Evolutionary conservation across 2,888 invertebrate genomes (phyloP).

Genomic region (Lasioglossum malachurum): DNA sequence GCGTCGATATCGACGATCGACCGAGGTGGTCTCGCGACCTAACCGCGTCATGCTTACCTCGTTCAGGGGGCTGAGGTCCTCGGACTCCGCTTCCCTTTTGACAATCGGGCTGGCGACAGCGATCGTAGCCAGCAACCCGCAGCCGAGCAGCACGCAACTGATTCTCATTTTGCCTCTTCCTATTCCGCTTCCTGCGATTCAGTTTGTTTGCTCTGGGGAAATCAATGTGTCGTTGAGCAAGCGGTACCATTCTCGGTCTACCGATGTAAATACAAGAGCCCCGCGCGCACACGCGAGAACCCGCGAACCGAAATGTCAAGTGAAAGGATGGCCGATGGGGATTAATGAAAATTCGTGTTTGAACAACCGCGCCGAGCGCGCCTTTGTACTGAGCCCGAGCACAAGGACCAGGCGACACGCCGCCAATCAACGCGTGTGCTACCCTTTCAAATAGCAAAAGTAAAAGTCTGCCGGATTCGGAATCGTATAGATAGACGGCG

Average conservation of each 20-base stretch:
- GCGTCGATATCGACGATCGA: neutral
- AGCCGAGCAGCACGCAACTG: conserved; percentile 69
- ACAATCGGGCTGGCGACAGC: conserved; percentile 76
- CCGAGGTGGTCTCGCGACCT: neutral
- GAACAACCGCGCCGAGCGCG: neutral
- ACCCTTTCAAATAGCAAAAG: neutral
- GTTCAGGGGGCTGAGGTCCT: conserved; percentile 81
- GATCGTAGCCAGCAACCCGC: conserved; percentile 71
- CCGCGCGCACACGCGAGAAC: neutral
- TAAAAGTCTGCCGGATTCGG: neutral
- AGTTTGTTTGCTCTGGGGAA: conserved; percentile 42
- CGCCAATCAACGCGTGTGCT: neutral
- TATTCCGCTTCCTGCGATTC: conserved; percentile 17
- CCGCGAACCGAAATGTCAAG: conserved; percentile 47
- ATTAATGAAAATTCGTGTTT: neutral
- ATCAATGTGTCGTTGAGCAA: conserved; percentile 18
- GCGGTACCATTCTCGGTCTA: neutral
- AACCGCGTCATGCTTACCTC: conserved; percentile 78
- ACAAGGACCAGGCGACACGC: neutral
- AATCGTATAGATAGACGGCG: neutral
- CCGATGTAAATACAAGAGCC: neutral
- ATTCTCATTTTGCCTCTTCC: conserved; percentile 76
- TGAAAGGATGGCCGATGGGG: conserved; percentile 56
- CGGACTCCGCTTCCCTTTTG: conserved; percentile 77
- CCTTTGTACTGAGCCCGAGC: neutral